A percentile compares a stretch with the other conserved stretches of the same genome.
These are phyloP conservation scores for Scelioninae gen. 1 DNA, from an alignment of 2,888 invertebrate genomes.

Conservation along the genomic window DNA sequence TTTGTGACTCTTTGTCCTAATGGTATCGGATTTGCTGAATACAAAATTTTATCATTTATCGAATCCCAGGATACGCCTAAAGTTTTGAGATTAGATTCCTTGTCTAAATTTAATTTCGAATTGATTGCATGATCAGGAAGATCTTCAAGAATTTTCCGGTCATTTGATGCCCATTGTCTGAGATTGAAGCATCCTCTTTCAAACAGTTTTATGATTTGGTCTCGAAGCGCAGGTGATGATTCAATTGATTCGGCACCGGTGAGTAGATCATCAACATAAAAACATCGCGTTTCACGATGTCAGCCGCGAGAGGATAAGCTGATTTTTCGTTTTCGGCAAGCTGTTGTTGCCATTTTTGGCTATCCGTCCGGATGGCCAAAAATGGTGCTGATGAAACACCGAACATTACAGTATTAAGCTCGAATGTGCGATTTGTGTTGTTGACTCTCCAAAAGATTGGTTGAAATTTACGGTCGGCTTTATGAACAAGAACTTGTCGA, in stretches of 20 bases:
- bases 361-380: slow-evolving; percentile 60
- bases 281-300: background rate
- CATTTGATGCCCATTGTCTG: slow-evolving; percentile 44
- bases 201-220: background rate
- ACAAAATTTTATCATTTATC: slow-evolving; percentile 24
- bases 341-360: too few species aligned
- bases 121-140: background rate
- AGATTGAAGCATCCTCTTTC: slow-evolving; percentile 14
- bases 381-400: slow-evolving; percentile 74
- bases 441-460: background rate
- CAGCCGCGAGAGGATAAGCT: slow-evolving; percentile 8
- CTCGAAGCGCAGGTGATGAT: background rate
- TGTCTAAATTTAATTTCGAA: slow-evolving; percentile 13
- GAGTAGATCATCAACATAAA: slow-evolving; percentile 34
- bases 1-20: background rate
- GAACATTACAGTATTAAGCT: too few species aligned
- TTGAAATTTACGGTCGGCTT: background rate
- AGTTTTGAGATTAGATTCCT: slow-evolving; percentile 28
- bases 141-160: background rate
- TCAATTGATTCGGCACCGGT: slow-evolving; percentile 2
- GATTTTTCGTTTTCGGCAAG: slow-evolving; percentile 25
- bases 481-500: too few species aligned
- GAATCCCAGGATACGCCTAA: slow-evolving; percentile 55
- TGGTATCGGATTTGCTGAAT: too few species aligned
- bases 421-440: background rate